phyloP scores from a whole-genome alignment of 2,888 invertebrate genomes.

The Molanna angustata region DNA sequence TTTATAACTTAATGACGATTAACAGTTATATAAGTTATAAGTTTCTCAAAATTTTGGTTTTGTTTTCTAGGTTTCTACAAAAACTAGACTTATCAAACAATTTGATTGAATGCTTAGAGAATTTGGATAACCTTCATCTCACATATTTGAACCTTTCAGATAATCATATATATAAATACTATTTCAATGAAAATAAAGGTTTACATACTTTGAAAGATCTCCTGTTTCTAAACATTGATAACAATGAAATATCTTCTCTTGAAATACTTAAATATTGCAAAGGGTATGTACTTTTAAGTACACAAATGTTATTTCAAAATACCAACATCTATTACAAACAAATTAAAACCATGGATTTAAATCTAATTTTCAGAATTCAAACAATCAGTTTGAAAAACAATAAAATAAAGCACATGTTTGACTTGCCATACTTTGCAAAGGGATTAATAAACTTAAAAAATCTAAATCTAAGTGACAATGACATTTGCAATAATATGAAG shows the following conservation, averaged over 20 bases:
- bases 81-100: constrained; percentile 60
- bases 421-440: constrained; percentile 1
- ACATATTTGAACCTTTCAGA: constrained; percentile 56
- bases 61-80: constrained; percentile 52
- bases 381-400: constrained; percentile 37
- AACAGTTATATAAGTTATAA: too few relatives aligned
- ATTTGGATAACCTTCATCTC: constrained; percentile 54
- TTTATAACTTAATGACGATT: too few relatives aligned
- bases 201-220: constrained; percentile 54
- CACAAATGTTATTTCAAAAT: too few relatives aligned
- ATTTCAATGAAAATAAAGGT: constrained; percentile 43
- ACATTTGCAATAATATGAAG: constrained; percentile 2
- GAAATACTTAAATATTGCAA: constrained; percentile 50
- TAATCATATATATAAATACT: constrained; percentile 53
- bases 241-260: constrained; percentile 54
- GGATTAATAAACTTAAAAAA: not conserved
- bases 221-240: constrained; percentile 52
- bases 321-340: too few relatives aligned
- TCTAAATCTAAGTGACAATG: constrained; percentile 6
- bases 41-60: too few relatives aligned
- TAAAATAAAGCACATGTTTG: constrained; percentile 41
- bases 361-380: constrained; percentile 26
- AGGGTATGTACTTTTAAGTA: constrained; percentile 3
- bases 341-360: not conserved
- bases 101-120: constrained; percentile 55